A percentile compares a stretch with the other conserved stretches of the same genome.
Conservation (phyloP, 2,888 invertebrate genomes). For the Tortrix viridana region DNA sequence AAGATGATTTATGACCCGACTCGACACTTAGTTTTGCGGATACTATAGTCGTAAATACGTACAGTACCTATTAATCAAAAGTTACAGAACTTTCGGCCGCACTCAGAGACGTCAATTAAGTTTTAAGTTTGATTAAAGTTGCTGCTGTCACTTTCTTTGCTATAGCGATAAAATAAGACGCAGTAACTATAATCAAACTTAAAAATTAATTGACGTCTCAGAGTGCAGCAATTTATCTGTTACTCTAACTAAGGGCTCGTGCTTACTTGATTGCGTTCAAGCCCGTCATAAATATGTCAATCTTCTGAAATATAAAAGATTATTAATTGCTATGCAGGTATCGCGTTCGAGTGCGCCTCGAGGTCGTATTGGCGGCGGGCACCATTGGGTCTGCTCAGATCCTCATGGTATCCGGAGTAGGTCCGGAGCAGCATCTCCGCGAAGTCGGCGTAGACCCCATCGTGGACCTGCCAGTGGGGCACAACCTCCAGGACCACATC, state of each 20-base stretch:
- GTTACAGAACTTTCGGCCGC: too few species aligned
- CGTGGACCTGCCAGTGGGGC: slow-evolving; percentile 89
- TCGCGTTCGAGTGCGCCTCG: slow-evolving; percentile 85
- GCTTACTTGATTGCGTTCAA: slow-evolving; percentile 12
- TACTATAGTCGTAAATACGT: too few species aligned
- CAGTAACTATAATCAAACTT: slow-evolving; percentile 7
- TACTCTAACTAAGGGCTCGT: too few species aligned
- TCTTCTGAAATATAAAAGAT: slow-evolving; percentile 9
- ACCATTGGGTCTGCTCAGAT: slow-evolving; percentile 93
- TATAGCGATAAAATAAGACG: too few species aligned
- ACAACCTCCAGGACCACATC: slow-evolving; percentile 92
- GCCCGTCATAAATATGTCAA: slow-evolving; percentile 17
- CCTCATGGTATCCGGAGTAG: slow-evolving; percentile 93
- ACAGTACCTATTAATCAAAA: too few species aligned
- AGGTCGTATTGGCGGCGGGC: slow-evolving; percentile 92
- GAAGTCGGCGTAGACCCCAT: slow-evolving; percentile 85
- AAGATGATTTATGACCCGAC: too few species aligned
- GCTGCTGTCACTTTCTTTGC: too few species aligned
- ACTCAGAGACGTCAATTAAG: too few species aligned
- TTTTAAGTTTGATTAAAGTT: too few species aligned
- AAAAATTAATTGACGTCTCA: too few species aligned
- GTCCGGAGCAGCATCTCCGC: slow-evolving; percentile 86
- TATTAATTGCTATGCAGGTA: slow-evolving; percentile 51
- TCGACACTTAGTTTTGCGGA: too few species aligned
- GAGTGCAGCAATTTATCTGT: too few species aligned